Evolutionary conservation across 2,888 invertebrate species (phyloP).

Genomic region (Pristionchus japonicus): DNA sequence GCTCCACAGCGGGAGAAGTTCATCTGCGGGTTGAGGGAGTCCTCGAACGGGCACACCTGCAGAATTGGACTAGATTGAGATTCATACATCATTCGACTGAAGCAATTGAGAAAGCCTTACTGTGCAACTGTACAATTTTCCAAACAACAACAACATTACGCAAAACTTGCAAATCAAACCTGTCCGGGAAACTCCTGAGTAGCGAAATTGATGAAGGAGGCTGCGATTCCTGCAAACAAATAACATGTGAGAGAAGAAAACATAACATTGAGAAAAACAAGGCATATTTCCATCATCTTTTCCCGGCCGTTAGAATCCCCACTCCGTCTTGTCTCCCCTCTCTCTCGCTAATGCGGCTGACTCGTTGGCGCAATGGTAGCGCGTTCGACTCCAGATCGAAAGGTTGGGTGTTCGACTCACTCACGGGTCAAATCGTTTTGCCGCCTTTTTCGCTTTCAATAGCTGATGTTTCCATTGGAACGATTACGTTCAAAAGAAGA

Average conservation of each 20-base stretch:
- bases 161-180: constrained; percentile 80
- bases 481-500: too few relatives aligned
- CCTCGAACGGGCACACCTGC: constrained; percentile 88
- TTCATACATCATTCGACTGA: too few relatives aligned
- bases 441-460: background rate
- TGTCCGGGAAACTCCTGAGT: constrained; percentile 99
- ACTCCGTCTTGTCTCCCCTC: background rate
- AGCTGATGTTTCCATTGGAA: too few relatives aligned
- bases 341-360: background rate
- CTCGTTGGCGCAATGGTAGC: constrained; percentile 51
- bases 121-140: too few relatives aligned
- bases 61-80: too few relatives aligned
- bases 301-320: background rate
- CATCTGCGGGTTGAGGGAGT: constrained; percentile 93
- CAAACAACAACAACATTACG: too few relatives aligned
- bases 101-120: too few relatives aligned
- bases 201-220: constrained; percentile 98
- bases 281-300: background rate
- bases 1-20: constrained; percentile 98
- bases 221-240: constrained; percentile 85
- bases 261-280: background rate
- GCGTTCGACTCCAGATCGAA: constrained; percentile 51
- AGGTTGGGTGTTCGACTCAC: constrained; percentile 48
- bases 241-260: background rate
- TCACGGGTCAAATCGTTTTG: constrained; percentile 46